Base-by-base conservation (phyloP, 2,113 vertebrate genomes). In the Carassius carassius region DNA sequence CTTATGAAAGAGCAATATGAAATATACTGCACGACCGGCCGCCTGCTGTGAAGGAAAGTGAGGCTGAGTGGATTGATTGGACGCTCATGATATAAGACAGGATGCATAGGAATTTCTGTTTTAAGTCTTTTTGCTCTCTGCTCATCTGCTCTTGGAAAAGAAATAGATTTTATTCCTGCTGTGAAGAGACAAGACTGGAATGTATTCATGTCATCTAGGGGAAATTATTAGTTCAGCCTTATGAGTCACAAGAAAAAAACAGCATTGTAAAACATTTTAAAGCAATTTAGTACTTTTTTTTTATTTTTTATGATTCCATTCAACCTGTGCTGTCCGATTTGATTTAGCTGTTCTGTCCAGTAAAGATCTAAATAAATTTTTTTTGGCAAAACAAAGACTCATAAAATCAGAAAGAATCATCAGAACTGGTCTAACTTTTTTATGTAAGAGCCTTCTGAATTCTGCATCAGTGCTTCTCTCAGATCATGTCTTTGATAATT, bases 1-100 rank as follows among this genome's bases (percentile, higher is more conserved):
- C 81, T 81, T 84, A 60, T 84, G 44, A 86, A 86, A 86, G 83
- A 82, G 74, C 60, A 17, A 84, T 37, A 84, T 67, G 62, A 67
- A 51, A 76, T 62, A 60, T 81, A 78, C 32, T 23, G 21, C 76
- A 41, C 13, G 1, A 35, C 35, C 35, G 3, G 23, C 32, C 29
- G 29, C 25, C 41, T 21, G 60, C 44, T 69, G 79, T 69, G 56
- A 74, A 47, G 16, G 5, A 23, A 8, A 32, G 35, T 17, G 23
- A 35, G 81, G 13, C 81, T 25, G 70, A 63, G 56, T 29, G 81
- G 35, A 77, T 56, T 77, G 74, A 77, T 77, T 49, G 74, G 17
- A 21, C 23, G 4, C 49, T 35, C 10, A 9, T 85, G 78, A 81
- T 76, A 86, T 82, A 76, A 86, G 58, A 63, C 84, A 86, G 84